Evolutionary conservation across 1,140 invertebrate species (phyloP), one percentile per base, ranked within the genome.

Genomic region (Acromyrmex echinatior): DNA sequence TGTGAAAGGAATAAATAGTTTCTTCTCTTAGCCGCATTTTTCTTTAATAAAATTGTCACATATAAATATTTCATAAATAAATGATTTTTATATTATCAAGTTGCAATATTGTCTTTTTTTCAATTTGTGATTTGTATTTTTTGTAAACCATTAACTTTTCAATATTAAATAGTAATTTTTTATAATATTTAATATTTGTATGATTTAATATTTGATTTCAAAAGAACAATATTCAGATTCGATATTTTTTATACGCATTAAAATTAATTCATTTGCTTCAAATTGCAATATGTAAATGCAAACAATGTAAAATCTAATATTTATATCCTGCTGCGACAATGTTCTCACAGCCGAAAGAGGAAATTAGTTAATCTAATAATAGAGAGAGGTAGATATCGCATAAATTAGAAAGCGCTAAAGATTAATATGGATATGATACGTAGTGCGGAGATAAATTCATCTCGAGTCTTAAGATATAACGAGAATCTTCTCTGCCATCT

Each of bases 381-480:
- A 5, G 16, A 39, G 6, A 65, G 2, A 25, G 62, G 5, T 39
- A 28, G 25, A 45, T 49, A 28, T 16, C 78, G n/a, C 3, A 58
- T 45, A 74, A 82, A 82, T 73, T 21, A 60, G 56, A 58, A 82
- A 74, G 18, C 80, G 14, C 25, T 45, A 62, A 60, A 73, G 80
- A 74, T 82, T 21, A 45, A 74, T 39, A 39, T 82, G 56, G 56
- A 45, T 16, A 74, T 62, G 65, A 71, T 39, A 81, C 63, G 58
- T 62, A 73, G 73, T 74, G 68, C 68, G 56, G 25, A 74, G 39
- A 60, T 53, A 60, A 74, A 60, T 82, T 60, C 25, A 25, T 21
- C 12, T 35, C 66, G 18, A 12, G 28, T 31, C 12, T 35, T 18
- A 25, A 12, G 28, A 56, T 31, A 56, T 45, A 71, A 71, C 49